Evolutionary conservation across 2,888 invertebrate species (phyloP).

Genomic region (Charanyca ferruginea): DNA sequence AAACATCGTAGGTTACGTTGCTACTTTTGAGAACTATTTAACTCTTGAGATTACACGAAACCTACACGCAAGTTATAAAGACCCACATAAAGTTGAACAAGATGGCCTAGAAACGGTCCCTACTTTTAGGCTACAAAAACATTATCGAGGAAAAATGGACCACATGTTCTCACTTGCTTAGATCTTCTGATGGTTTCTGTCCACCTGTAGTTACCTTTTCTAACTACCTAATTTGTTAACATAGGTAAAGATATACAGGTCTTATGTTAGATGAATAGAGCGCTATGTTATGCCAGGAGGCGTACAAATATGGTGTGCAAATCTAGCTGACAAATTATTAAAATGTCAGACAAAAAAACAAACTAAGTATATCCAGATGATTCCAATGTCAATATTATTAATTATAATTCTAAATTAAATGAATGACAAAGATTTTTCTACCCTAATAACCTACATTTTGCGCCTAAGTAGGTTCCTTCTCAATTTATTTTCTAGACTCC

Average conservation of each 20-base stretch:
- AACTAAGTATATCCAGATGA: too few species aligned
- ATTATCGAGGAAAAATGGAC: conserved; percentile 27
- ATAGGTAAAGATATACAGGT: too few species aligned
- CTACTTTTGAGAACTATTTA: conserved; percentile 27
- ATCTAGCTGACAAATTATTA: too few species aligned
- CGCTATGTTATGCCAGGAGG: too few species aligned
- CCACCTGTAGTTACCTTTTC: conserved; percentile 23
- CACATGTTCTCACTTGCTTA: conserved; percentile 15
- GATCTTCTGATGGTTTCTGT: conserved; percentile 14
- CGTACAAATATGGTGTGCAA: too few species aligned
- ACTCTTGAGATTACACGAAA: conserved; percentile 23
- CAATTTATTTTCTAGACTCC: too few species aligned
- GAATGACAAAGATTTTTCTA: conserved; percentile 5
- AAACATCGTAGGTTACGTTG: conserved; percentile 25
- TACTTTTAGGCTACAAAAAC: conserved; percentile 36
- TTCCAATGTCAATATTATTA: too few species aligned
- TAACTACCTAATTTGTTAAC: too few species aligned
- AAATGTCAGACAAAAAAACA: too few species aligned
- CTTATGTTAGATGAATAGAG: too few species aligned
- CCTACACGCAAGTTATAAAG: conserved; percentile 36
- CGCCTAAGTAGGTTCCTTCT: not conserved
- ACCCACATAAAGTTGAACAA: conserved; percentile 35
- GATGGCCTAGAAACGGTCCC: conserved; percentile 8
- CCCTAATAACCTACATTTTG: not conserved
- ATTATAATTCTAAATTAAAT: too few species aligned